phyloP scores from a whole-genome alignment of 2,797 vertebrate genomes.

The Pangasius sanitwongsei region DNA sequence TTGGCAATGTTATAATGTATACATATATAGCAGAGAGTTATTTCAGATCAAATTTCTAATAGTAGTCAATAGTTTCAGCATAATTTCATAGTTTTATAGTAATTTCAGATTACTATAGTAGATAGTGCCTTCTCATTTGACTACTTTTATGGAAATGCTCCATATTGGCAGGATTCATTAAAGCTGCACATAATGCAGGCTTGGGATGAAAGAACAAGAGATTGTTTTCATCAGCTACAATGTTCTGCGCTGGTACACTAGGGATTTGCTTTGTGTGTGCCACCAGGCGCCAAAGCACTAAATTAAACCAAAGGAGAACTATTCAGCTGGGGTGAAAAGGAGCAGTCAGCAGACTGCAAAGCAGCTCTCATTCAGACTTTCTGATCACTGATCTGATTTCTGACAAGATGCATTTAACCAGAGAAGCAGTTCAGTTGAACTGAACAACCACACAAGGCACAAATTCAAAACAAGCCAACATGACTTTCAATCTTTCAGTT shows the following conservation, averaged over 20 bases:
- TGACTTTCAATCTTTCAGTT: neutral
- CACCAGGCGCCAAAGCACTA: constrained; percentile 14
- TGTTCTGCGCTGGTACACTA: neutral
- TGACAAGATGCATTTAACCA: constrained; percentile 5
- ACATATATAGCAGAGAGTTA: neutral
- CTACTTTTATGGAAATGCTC: neutral
- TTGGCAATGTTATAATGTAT: neutral
- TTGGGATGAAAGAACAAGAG: constrained; percentile 31
- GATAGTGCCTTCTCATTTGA: neutral
- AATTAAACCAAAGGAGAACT: constrained; percentile 33
- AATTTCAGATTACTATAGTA: neutral
- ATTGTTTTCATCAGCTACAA: constrained; percentile 42
- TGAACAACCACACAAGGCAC: too few species aligned
- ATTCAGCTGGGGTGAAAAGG: constrained; percentile 42
- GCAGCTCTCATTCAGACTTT: constrained; percentile 34
- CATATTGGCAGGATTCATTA: constrained; percentile 12
- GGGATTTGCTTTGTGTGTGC: constrained; percentile 34
- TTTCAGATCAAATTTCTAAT: neutral
- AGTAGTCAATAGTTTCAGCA: neutral
- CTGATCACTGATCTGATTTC: constrained; percentile 18
- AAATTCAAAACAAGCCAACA: neutral
- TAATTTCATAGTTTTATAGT: neutral
- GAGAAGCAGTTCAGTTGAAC: neutral
- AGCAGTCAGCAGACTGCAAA: constrained; percentile 32
- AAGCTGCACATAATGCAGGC: constrained; percentile 32